Evolutionary conservation across 2,113 vertebrate species (phyloP).

Genomic region (Zosterops lateralis): DNA sequence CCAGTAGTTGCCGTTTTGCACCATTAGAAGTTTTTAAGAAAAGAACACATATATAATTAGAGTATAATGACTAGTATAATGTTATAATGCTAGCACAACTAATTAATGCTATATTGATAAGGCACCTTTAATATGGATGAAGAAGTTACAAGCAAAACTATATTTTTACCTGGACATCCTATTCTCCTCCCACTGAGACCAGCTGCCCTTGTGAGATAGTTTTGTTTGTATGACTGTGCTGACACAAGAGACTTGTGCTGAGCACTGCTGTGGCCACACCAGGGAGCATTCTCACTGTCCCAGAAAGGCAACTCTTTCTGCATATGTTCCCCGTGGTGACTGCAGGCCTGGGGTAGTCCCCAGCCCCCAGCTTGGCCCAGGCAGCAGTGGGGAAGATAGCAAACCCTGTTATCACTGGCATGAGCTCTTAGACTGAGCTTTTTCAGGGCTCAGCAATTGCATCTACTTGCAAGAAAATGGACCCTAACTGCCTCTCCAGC

Average conservation of each 20-base stretch:
- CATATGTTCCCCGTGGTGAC: rapidly evolving
- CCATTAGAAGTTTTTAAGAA: not conserved
- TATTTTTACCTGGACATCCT: not conserved
- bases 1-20: not conserved
- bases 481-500: not conserved
- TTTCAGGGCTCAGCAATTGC: not conserved
- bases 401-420: not conserved
- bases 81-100: not conserved
- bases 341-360: rapidly evolving
- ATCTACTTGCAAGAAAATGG: not conserved
- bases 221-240: not conserved
- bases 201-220: not conserved
- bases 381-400: not conserved
- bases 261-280: not conserved
- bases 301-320: not conserved
- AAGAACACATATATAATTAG: not conserved
- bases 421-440: not conserved
- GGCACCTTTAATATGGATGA: not conserved
- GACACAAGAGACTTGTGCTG: not conserved
- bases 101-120: not conserved
- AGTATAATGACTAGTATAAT: not conserved
- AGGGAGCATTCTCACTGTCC: not conserved
- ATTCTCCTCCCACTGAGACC: not conserved
- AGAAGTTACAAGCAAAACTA: not conserved
- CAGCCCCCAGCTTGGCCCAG: not conserved